These are phyloP conservation scores for Orbicella faveolata DNA, from an alignment of 64 coral and sea anemone species.

Conservation along the genomic window DNA sequence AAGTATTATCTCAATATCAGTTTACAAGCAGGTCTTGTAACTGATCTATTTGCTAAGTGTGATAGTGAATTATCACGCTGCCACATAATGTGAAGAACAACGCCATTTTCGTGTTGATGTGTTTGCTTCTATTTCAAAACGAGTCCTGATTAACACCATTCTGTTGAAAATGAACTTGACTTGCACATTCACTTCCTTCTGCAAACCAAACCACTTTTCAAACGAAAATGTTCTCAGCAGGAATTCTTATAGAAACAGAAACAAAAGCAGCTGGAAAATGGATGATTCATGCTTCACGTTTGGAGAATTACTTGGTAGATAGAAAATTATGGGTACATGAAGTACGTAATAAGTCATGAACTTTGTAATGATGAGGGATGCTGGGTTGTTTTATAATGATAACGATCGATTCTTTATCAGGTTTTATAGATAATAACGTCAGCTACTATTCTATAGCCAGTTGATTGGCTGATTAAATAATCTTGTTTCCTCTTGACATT, in stretches of 20 bases:
- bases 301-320: background rate
- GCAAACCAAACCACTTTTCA: too few species aligned
- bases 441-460: background rate
- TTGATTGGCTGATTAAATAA: slow-evolving; percentile 12
- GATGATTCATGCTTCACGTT: background rate
- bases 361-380: background rate
- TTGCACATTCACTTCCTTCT: too few species aligned
- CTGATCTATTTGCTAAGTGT: background rate
- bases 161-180: too few species aligned
- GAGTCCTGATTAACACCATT: too few species aligned
- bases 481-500: background rate
- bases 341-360: background rate
- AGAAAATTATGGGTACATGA: background rate
- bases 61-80: background rate
- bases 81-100: background rate
- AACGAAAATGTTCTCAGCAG: too few species aligned
- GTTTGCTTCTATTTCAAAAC: too few species aligned
- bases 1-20: background rate
- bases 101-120: too few species aligned
- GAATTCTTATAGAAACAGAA: too few species aligned
- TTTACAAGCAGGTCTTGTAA: slow-evolving; percentile 23
- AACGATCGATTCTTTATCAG: background rate
- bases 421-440: background rate
- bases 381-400: slow-evolving; percentile 6
- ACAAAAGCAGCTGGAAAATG: background rate